phyloP scores from a whole-genome alignment of 2,113 vertebrate species.

The Petroica traversi region DNA sequence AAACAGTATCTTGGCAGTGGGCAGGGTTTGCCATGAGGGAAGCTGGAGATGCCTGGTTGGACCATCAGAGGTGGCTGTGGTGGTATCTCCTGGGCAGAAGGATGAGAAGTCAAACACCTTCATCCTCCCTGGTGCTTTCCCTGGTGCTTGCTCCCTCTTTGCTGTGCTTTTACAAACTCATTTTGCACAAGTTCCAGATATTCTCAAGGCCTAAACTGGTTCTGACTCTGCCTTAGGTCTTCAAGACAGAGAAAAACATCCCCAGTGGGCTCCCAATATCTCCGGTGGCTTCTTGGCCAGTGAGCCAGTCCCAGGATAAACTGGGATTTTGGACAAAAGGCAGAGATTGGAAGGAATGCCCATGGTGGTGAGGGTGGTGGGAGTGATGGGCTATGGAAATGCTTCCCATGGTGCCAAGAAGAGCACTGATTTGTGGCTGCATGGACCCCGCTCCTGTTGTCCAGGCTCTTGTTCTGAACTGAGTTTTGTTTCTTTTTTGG shows the following conservation, averaged over 20 bases:
- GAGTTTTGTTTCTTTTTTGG: not conserved
- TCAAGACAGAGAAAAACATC: not conserved
- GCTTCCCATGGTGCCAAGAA: not conserved
- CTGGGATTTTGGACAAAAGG: not conserved
- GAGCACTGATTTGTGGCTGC: fast-evolving
- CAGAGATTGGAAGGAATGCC: not conserved
- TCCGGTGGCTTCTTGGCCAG: not conserved
- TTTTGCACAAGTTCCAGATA: not conserved
- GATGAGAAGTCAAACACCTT: not conserved
- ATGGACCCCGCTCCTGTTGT: not conserved
- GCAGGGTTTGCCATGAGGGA: not conserved
- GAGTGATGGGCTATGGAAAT: not conserved
- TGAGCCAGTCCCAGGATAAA: not conserved
- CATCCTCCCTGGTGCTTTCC: not conserved
- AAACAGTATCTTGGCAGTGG: fast-evolving
- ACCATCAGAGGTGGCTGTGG: not conserved
- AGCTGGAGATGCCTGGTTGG: not conserved
- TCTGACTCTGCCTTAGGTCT: not conserved
- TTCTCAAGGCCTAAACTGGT: not conserved
- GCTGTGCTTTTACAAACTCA: not conserved
- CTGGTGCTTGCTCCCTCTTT: fast-evolving
- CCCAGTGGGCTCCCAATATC: fast-evolving
- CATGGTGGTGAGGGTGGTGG: not conserved
- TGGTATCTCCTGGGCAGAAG: not conserved
- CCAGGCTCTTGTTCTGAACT: not conserved